Conservation (phyloP, 2,888 invertebrate species). For the Nemoura dubitans region DNA sequence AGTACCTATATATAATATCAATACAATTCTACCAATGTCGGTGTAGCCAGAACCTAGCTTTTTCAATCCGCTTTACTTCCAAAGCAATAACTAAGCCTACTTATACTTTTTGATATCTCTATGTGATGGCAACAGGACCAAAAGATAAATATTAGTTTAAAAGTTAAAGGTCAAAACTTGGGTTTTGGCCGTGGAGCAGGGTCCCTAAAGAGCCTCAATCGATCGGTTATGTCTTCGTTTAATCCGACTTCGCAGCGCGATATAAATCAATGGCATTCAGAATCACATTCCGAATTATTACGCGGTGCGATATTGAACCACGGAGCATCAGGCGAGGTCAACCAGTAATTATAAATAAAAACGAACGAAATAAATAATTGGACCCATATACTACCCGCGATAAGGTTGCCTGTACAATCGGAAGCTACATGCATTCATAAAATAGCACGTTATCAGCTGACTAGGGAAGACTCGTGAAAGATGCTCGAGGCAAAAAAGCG, state of each 20-base stretch:
- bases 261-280: neutral
- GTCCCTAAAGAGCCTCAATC: neutral
- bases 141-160: slow-evolving; percentile 12
- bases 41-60: neutral
- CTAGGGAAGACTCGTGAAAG: neutral
- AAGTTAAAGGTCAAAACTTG: neutral
- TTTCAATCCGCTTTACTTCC: neutral
- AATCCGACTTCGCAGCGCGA: neutral
- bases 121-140: neutral
- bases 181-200: neutral
- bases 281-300: neutral
- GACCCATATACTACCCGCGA: neutral
- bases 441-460: neutral
- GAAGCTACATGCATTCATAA: neutral
- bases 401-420: neutral
- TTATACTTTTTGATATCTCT: slow-evolving; percentile 9
- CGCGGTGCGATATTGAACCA: neutral
- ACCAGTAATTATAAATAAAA: neutral
- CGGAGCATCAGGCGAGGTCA: neutral
- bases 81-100: slow-evolving; percentile 5
- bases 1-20: neutral
- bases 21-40: neutral
- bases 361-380: neutral
- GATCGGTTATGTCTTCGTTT: neutral
- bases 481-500: neutral